Evolutionary conservation across 1,140 invertebrate genomes (phyloP).

Genomic region (Diabrotica undecimpunctata): DNA sequence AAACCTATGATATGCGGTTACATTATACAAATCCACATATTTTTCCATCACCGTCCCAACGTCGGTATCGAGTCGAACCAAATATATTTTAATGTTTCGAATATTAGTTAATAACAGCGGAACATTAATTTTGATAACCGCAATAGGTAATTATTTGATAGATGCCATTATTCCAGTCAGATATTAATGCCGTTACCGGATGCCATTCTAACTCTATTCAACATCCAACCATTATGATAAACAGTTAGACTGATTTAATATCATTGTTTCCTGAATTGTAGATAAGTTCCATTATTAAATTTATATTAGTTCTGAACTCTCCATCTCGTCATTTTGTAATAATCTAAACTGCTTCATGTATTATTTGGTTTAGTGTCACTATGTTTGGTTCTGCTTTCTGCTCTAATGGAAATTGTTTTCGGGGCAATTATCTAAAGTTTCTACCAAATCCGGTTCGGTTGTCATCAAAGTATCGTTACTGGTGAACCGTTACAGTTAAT

Average conservation of each 20-base stretch:
- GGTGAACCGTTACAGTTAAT: too few species aligned
- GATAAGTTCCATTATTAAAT: slow-evolving; percentile 1
- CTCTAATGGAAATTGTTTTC: neutral
- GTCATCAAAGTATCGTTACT: too few species aligned
- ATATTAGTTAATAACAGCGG: too few species aligned
- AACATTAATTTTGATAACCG: neutral
- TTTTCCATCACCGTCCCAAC: too few species aligned
- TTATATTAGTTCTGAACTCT: neutral
- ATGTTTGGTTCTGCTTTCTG: neutral
- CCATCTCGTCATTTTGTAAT: neutral
- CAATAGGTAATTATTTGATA: neutral
- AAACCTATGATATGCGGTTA: too few species aligned
- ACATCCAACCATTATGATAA: neutral
- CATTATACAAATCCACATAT: too few species aligned
- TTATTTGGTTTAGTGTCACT: neutral
- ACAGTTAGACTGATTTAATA: neutral
- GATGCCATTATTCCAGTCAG: neutral
- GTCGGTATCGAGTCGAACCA: too few species aligned
- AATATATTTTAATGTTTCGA: too few species aligned
- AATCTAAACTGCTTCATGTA: neutral
- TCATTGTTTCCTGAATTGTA: neutral
- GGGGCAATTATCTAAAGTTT: neutral
- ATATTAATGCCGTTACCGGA: neutral
- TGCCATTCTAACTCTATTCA: neutral
- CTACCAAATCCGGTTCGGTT: too few species aligned